Conservation (phyloP, 1,140 invertebrate genomes). For the Eurosta solidaginis region DNA sequence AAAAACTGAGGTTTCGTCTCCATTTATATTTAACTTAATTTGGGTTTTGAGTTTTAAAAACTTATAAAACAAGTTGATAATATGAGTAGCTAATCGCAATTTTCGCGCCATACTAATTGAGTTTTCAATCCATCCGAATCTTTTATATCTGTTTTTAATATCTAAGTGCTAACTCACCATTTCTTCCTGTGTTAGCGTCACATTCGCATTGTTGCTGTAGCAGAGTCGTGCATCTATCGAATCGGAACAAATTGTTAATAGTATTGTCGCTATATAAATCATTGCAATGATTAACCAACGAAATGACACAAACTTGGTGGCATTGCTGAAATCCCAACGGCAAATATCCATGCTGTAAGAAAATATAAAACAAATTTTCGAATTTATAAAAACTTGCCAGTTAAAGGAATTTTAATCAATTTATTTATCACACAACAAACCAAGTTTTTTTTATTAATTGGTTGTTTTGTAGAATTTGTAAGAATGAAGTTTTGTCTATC, state of each 20-base stretch:
- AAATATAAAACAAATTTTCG: background rate
- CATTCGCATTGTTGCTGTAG: conserved; percentile 52
- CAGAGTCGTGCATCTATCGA: conserved; percentile 57
- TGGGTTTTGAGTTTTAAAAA: no score
- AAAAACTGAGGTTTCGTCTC: no score
- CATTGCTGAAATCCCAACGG: conserved; percentile 56
- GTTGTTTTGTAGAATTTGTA: no score
- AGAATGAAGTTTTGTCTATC: no score
- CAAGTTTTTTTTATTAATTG: no score
- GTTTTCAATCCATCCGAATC: background rate
- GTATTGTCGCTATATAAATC: conserved; percentile 60
- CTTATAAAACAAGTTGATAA: no score
- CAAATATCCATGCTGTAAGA: conserved; percentile 56
- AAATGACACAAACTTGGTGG: conserved; percentile 56
- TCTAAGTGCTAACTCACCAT: conserved; percentile 42
- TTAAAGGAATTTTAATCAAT: no score
- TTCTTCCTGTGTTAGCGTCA: conserved; percentile 54
- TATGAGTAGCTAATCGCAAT: no score
- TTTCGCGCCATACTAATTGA: background rate
- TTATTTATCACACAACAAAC: no score
- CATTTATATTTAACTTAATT: no score
- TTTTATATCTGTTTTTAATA: background rate
- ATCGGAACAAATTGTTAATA: conserved; percentile 57
- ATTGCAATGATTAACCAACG: conserved; percentile 59
- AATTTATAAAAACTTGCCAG: background rate